These are phyloP conservation scores for Melanotaenia pygmaea DNA, from an alignment of 2,797 vertebrate species.

Conservation along the genomic window DNA sequence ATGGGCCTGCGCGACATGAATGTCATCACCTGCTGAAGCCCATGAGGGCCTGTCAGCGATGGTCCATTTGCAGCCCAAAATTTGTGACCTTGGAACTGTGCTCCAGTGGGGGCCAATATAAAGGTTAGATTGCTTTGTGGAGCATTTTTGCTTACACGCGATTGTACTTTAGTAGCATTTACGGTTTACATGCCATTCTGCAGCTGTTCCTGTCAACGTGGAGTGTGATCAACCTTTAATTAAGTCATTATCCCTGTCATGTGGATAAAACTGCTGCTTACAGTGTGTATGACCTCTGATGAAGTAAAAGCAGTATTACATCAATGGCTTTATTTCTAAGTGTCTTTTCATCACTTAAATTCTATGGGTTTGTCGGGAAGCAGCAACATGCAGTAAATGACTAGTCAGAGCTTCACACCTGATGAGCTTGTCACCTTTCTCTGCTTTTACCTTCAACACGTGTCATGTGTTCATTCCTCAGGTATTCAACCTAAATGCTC, in stretches of 20 bases:
- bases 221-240: constrained; percentile 15
- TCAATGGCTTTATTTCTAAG: constrained; percentile 30
- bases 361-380: constrained; percentile 32
- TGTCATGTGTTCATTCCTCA: constrained; percentile 65
- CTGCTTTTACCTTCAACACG: constrained; percentile 56
- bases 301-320: constrained; percentile 22
- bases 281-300: not conserved
- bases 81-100: not conserved
- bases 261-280: constrained; percentile 16
- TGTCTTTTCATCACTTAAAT: constrained; percentile 23
- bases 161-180: constrained; percentile 4
- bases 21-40: constrained; percentile 2
- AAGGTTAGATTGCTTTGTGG: not conserved
- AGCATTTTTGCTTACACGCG: not conserved
- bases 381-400: constrained; percentile 37
- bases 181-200: not conserved
- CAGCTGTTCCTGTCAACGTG: constrained; percentile 1
- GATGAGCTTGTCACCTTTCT: constrained; percentile 57
- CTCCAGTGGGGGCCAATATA: too few relatives aligned
- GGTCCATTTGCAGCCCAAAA: not conserved
- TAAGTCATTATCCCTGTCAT: not conserved
- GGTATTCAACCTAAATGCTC: constrained; percentile 99
- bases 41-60: not conserved
- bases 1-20: constrained; percentile 8
- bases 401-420: constrained; percentile 41